Conservation (phyloP, 2,797 vertebrate species). For the Gymnocypris eckloni region DNA sequence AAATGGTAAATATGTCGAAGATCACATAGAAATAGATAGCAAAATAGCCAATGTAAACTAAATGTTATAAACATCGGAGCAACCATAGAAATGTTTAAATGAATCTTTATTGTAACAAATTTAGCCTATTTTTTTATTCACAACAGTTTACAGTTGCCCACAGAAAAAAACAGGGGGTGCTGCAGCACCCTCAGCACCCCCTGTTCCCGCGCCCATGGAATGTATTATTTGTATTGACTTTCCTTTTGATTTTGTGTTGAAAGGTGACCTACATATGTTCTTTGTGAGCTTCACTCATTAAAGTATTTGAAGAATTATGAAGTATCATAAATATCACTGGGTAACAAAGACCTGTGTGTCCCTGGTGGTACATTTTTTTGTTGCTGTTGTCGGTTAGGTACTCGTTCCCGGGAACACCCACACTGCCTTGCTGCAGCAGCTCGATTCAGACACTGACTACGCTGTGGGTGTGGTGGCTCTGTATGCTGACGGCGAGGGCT, state of each 20-base stretch:
- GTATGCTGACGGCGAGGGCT: constrained; percentile 92
- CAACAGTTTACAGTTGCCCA: too few species aligned
- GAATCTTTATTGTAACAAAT: too few species aligned
- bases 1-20: too few species aligned
- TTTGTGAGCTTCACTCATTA: neutral
- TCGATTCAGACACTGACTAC: constrained; percentile 89
- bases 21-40: too few species aligned
- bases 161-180: too few species aligned
- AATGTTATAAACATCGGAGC: too few species aligned
- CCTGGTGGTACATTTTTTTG: neutral
- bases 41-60: too few species aligned
- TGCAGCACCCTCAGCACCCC: too few species aligned
- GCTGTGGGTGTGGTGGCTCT: constrained; percentile 88
- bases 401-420: constrained; percentile 86
- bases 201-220: too few species aligned
- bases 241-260: neutral
- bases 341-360: constrained; percentile 11
- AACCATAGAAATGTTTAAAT: too few species aligned
- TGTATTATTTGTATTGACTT: neutral
- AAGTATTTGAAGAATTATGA: neutral
- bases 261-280: neutral
- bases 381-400: constrained; percentile 73
- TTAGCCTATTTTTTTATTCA: too few species aligned
- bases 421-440: constrained; percentile 84
- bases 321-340: neutral